Conservation (phyloP, 2,888 invertebrate species). For the Cyclophora punctaria region DNA sequence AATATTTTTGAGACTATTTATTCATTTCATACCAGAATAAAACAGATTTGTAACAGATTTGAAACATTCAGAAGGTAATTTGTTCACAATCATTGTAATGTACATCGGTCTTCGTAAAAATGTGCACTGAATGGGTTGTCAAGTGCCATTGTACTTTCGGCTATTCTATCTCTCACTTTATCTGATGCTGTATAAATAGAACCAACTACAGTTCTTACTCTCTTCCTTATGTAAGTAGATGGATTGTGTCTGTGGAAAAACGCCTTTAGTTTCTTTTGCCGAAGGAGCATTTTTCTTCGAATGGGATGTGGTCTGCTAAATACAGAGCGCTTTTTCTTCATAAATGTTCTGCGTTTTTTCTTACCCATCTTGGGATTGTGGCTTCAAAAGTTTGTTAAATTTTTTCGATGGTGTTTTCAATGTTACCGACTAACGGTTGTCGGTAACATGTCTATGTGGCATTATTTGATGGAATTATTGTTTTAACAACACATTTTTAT, state of each 20-base stretch:
- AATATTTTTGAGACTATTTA: not conserved
- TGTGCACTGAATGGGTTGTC: slow-evolving; percentile 50
- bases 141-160: slow-evolving; percentile 44
- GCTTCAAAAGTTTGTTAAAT: not conserved
- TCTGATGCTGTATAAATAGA: slow-evolving; percentile 48
- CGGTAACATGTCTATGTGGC: not conserved
- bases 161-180: slow-evolving; percentile 48
- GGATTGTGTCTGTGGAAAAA: slow-evolving; percentile 49
- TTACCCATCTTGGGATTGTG: slow-evolving; percentile 37
- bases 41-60: too few relatives aligned
- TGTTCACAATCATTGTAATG: slow-evolving; percentile 30
- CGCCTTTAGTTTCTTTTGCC: slow-evolving; percentile 42
- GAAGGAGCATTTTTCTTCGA: slow-evolving; percentile 42
- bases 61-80: too few relatives aligned
- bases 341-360: slow-evolving; percentile 37
- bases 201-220: slow-evolving; percentile 42
- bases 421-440: not conserved
- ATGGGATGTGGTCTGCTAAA: slow-evolving; percentile 54
- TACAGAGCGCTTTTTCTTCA: slow-evolving; percentile 43
- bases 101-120: slow-evolving; percentile 54
- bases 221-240: slow-evolving; percentile 27
- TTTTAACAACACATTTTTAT: not conserved
- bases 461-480: slow-evolving; percentile 7
- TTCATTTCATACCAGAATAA: slow-evolving; percentile 3
- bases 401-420: too few relatives aligned